Evolutionary conservation across 2,888 invertebrate genomes (phyloP).

Genomic region (Synanthedon vespiformis): DNA sequence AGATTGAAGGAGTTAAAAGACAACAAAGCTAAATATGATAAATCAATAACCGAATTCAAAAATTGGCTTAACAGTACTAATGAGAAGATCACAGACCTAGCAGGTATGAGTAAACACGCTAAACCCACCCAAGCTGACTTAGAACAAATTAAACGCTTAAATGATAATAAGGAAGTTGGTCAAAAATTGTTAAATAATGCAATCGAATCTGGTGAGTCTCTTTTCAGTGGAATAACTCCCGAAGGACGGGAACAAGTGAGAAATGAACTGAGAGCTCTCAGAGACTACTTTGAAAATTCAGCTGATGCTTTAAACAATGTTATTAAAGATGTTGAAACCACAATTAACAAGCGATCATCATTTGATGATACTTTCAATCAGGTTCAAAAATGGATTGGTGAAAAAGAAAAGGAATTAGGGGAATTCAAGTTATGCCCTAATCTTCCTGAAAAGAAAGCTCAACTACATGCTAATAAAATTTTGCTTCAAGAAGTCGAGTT

Average conservation of each 20-base stretch:
- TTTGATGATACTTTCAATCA: conserved; percentile 93
- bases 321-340: conserved; percentile 88
- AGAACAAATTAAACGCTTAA: conserved; percentile 80
- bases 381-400: conserved; percentile 87
- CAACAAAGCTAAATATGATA: conserved; percentile 77
- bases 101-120: conserved; percentile 78
- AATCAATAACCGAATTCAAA: conserved; percentile 76
- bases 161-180: conserved; percentile 82
- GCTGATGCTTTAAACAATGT: conserved; percentile 87
- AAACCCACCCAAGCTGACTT: conserved; percentile 83
- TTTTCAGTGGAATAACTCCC: conserved; percentile 88
- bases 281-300: conserved; percentile 86
- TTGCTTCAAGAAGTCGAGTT: conserved; percentile 87
- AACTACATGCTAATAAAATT: conserved; percentile 83
- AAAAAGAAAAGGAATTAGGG: conserved; percentile 80
- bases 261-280: conserved; percentile 81
- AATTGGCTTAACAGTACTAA: conserved; percentile 84
- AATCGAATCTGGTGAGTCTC: conserved; percentile 87
- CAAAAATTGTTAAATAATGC: conserved; percentile 82
- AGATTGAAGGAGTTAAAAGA: conserved; percentile 78
- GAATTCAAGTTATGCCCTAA: conserved; percentile 81
- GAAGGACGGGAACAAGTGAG: conserved; percentile 89
- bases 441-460: conserved; percentile 89
- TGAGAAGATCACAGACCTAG: conserved; percentile 78
- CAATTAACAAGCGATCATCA: conserved; percentile 89